Evolutionary conservation across 1,140 invertebrate species (phyloP), one percentile per base, ranked within the genome.

Genomic region (Lepidurus arcticus): DNA sequence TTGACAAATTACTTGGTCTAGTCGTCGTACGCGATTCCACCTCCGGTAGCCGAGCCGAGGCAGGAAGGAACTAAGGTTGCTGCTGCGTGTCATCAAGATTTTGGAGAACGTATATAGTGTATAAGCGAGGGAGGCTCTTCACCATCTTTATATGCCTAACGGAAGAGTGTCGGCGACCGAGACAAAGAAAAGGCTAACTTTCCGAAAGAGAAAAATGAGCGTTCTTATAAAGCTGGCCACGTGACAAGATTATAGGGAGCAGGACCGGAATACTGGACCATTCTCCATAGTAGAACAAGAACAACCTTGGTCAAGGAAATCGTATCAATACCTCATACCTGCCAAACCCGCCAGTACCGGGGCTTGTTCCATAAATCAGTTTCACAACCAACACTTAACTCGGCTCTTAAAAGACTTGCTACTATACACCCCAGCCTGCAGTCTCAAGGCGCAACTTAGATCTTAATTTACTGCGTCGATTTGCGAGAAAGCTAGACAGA

Each of bases 301-400:
- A 65, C 53, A 65, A 65, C 53, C 53, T 65, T 21, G 53, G 53
- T 16, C 6, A 65, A 21, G 53, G 21, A 65, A 65, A 65, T 65
- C 53, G 53, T 65, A 65, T 65, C 53, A 65, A 65, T 65, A 65
- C 53, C 53, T 65, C 53, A 65, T 65, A 65, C 53, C 53, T 65
- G 53, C 53, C 53, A 65, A 21, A 65, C 21, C 53, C 21, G 53
- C 53, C 53, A 65, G 53, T 65, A 65, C 13, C 53, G 53, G 53
- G 53, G 16, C 21, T 65, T 21, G 9, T 65, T n/a, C 53, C 21
- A 65, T 65, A 65, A 65, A 65, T 65, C 53, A 65, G 7, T 8
- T 65, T n/a, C 53, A 65, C 53, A 65, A 21, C 53, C 53, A 65
- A 21, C 21, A 65, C 53, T 65, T 65, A 65, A 65, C 16, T 21